A percentile compares a stretch with the other conserved stretches of the same genome.
These are phyloP conservation scores for Hypomecis punctinalis DNA, from an alignment of 2,888 invertebrate genomes.

Conservation along the genomic window DNA sequence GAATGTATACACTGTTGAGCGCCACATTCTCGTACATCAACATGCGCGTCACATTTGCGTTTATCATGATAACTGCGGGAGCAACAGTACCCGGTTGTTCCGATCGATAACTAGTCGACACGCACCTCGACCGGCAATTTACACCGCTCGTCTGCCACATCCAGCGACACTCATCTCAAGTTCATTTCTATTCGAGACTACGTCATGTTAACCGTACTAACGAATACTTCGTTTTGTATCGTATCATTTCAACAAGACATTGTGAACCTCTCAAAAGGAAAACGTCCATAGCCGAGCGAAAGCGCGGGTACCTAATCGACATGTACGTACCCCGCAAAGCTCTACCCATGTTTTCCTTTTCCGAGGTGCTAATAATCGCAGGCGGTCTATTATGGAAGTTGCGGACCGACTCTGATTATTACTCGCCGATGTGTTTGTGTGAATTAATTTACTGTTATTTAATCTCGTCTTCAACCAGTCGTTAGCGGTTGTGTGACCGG, in stretches of 20 bases:
- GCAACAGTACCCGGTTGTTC: constrained; percentile 47
- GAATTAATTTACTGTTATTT: constrained; percentile 68
- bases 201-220: constrained; percentile 42
- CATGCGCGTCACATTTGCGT: constrained; percentile 38
- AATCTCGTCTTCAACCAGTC: constrained; percentile 66
- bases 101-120: constrained; percentile 42
- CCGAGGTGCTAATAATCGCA: constrained; percentile 66
- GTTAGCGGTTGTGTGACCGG: constrained; percentile 70
- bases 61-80: constrained; percentile 30
- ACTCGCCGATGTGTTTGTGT: constrained; percentile 67
- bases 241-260: constrained; percentile 65
- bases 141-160: constrained; percentile 61
- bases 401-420: constrained; percentile 73
- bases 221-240: constrained; percentile 44
- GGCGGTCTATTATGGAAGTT: constrained; percentile 78
- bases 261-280: constrained; percentile 72
- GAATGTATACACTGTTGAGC: constrained; percentile 41
- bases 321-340: constrained; percentile 73
- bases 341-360: constrained; percentile 73
- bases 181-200: constrained; percentile 44
- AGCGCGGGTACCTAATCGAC: constrained; percentile 71
- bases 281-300: constrained; percentile 67
- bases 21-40: constrained; percentile 32
- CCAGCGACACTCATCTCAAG: constrained; percentile 46
- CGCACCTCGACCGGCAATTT: constrained; percentile 49